Evolutionary conservation across 1,140 invertebrate species (phyloP).

Genomic region (Tetramorium alpestre): DNA sequence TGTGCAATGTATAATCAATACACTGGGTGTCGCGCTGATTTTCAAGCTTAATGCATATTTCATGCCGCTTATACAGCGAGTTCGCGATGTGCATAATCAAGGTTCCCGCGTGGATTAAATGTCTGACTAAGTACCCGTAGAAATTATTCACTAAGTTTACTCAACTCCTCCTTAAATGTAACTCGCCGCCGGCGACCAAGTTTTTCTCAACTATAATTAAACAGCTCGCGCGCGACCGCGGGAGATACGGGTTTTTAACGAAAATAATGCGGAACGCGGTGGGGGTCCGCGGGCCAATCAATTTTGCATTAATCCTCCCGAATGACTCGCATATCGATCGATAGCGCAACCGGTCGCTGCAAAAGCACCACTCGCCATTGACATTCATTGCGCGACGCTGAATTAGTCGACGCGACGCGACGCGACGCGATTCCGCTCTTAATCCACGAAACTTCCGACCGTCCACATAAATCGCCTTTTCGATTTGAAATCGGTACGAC

Average conservation of each 20-base stretch:
- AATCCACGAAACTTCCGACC: neutral
- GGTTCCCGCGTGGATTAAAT: constrained; percentile 52
- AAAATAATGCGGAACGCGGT: constrained; percentile 1
- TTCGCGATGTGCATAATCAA: constrained; percentile 54
- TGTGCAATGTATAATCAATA: constrained; percentile 54
- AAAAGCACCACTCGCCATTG: neutral
- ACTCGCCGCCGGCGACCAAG: constrained; percentile 26
- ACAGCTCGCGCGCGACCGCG: neutral
- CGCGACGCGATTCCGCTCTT: neutral
- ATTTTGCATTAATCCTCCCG: constrained; percentile 10
- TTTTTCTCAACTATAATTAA: constrained; percentile 45
- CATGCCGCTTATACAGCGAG: constrained; percentile 46
- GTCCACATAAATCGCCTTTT: constrained; percentile 26
- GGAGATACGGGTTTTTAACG: constrained; percentile 14
- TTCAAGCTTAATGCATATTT: constrained; percentile 56
- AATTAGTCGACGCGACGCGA: neutral
- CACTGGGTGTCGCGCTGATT: constrained; percentile 45
- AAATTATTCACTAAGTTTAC: constrained; percentile 58
- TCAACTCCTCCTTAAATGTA: constrained; percentile 54
- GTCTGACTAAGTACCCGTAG: constrained; percentile 52
- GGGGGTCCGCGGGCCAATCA: neutral
- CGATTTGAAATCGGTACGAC: neutral
- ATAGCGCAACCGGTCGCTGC: neutral
- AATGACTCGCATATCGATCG: neutral
- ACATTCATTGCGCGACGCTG: constrained; percentile 1